These are phyloP conservation scores for Telenomus remus DNA, from an alignment of 1,140 invertebrate genomes.

Conservation along the genomic window DNA sequence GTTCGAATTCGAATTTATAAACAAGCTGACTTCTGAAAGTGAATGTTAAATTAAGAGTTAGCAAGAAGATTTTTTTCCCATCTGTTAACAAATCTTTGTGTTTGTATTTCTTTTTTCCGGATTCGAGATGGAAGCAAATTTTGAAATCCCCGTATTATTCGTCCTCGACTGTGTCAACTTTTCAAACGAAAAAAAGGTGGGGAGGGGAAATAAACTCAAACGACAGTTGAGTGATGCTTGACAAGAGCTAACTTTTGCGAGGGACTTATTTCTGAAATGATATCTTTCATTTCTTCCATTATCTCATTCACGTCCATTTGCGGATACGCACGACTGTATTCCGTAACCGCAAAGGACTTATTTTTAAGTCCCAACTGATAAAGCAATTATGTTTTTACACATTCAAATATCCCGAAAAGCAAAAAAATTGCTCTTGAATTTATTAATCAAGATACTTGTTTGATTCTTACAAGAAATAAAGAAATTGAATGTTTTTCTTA, in stretches of 20 bases:
- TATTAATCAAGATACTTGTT: too few species aligned
- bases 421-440: neutral
- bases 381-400: too few species aligned
- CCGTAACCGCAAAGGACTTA: too few species aligned
- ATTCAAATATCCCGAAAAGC: too few species aligned
- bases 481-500: too few species aligned
- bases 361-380: too few species aligned
- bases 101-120: too few species aligned
- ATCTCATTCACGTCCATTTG: constrained; percentile 17
- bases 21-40: neutral
- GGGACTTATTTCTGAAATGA: constrained; percentile 40
- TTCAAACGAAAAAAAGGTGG: constrained; percentile 25
- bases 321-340: constrained; percentile 6
- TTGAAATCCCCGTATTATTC: constrained; percentile 23
- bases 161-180: constrained; percentile 48
- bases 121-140: constrained; percentile 21
- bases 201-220: constrained; percentile 2
- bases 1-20: too few species aligned
- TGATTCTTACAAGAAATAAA: too few species aligned
- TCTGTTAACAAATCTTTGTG: neutral
- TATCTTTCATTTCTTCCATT: constrained; percentile 38
- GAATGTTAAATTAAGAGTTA: neutral
- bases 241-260: constrained; percentile 47
- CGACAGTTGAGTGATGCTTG: constrained; percentile 38
- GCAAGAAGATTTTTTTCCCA: too few species aligned